phyloP scores from a whole-genome alignment of 2,888 invertebrate genomes.

The Cryptus armator region DNA sequence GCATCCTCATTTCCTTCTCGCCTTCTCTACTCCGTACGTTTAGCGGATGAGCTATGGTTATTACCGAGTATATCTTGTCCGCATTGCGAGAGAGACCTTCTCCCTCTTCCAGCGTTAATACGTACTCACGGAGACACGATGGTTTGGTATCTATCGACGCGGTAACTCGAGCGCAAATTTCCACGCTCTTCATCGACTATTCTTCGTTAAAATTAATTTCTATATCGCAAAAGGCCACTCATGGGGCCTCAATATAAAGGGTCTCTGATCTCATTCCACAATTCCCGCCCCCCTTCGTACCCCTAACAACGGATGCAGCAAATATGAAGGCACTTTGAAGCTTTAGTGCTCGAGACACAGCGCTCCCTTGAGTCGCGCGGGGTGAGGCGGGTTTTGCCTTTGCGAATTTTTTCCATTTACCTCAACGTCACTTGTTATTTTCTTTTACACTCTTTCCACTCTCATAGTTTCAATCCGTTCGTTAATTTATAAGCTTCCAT shows the following conservation, averaged over 20 bases:
- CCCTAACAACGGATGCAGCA: neutral
- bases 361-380: neutral
- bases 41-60: constrained; percentile 5
- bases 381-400: neutral
- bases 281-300: too few relatives aligned
- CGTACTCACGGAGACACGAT: neutral
- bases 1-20: constrained; percentile 40
- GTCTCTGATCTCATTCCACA: neutral
- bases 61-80: neutral
- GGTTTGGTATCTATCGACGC: neutral
- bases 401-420: constrained; percentile 4
- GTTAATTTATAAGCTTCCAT: constrained; percentile 21
- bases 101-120: neutral
- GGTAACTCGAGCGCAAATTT: constrained; percentile 9
- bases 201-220: constrained; percentile 36
- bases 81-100: neutral
- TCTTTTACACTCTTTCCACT: neutral
- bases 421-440: neutral
- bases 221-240: neutral
- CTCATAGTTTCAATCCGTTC: neutral
- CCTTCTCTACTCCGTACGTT: constrained; percentile 20
- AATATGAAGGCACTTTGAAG: constrained; percentile 28
- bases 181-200: constrained; percentile 2
- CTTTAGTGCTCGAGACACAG: constrained; percentile 8
- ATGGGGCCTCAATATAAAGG: neutral